phyloP scores from a whole-genome alignment of 2,888 invertebrate genomes.

The Melitaea athalia region DNA sequence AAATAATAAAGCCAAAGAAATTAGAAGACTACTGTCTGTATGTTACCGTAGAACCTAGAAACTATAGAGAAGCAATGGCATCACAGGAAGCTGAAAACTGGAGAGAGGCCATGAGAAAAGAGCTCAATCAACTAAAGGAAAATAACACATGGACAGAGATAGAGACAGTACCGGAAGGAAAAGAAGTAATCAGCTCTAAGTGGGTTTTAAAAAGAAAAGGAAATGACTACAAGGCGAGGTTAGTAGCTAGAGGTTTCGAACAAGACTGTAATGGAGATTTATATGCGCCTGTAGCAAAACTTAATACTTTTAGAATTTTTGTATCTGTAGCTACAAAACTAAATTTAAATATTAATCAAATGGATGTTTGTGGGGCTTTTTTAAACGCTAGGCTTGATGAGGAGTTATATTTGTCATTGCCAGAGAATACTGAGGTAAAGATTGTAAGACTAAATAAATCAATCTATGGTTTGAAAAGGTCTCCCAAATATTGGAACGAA shows the following conservation, averaged over 20 bases:
- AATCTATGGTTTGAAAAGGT: conserved; percentile 17
- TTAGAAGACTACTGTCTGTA: too few relatives aligned
- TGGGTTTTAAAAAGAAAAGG: conserved; percentile 12
- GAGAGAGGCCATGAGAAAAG: not conserved
- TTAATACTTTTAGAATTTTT: conserved; percentile 10
- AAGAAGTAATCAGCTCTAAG: not conserved
- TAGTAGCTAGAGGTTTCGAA: conserved; percentile 24
- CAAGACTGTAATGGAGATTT: conserved; percentile 16
- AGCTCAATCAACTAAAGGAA: not conserved
- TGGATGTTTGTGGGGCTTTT: conserved; percentile 18
- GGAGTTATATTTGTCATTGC: not conserved
- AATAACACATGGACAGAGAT: not conserved
- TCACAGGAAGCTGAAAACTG: not conserved
- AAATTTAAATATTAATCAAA: not conserved
- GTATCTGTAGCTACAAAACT: conserved; percentile 10
- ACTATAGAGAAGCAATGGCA: not conserved
- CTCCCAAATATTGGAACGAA: conserved; percentile 20
- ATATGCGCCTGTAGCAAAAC: conserved; percentile 22
- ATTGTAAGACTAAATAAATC: conserved; percentile 12
- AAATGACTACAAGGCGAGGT: conserved; percentile 10
- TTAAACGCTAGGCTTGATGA: conserved; percentile 10
- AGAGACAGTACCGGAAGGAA: conserved; percentile 3
- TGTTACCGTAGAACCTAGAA: too few relatives aligned
- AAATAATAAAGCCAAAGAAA: too few relatives aligned
- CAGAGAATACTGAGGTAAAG: conserved; percentile 1